phyloP scores from a whole-genome alignment of 2,797 vertebrate genomes.

The Coranthus polyacanthus region DNA sequence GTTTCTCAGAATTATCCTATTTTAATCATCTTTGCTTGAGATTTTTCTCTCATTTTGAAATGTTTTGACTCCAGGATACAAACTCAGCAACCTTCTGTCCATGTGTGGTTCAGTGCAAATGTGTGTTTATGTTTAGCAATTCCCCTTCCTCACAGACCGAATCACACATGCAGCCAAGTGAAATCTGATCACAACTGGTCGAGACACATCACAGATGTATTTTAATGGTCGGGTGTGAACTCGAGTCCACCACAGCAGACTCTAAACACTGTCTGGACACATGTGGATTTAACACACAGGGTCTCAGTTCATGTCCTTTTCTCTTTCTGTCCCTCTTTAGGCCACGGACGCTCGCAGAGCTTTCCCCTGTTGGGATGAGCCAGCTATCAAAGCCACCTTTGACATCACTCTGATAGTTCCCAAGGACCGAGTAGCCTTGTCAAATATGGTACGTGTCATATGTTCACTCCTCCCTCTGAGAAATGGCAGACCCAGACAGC shows the following conservation, averaged over 20 bases:
- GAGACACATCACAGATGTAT: background rate
- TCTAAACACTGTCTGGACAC: background rate
- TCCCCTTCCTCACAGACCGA: background rate
- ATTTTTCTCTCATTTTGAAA: too few relatives aligned
- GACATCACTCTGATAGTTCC: slow-evolving; percentile 96
- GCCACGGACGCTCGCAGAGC: slow-evolving; percentile 97
- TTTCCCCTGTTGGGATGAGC: slow-evolving; percentile 99
- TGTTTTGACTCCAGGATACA: too few relatives aligned
- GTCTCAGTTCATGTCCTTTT: slow-evolving; percentile 6
- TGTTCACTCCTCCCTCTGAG: slow-evolving; percentile 34
- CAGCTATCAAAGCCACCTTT: slow-evolving; percentile 98
- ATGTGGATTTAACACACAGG: background rate
- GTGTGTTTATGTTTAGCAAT: background rate
- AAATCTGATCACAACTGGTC: background rate
- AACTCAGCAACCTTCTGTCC: background rate
- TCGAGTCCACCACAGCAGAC: background rate
- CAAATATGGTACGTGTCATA: slow-evolving; percentile 93
- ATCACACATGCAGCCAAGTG: background rate
- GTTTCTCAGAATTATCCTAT: background rate
- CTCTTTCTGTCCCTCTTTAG: slow-evolving; percentile 69
- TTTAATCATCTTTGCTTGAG: too few relatives aligned
- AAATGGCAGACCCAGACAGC: slow-evolving; percentile 33
- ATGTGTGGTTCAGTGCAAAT: background rate
- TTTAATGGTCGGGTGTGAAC: background rate
- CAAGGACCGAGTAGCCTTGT: slow-evolving; percentile 98